Evolutionary conservation across 2,888 invertebrate genomes (phyloP).

Genomic region (Tanytarsus gracilentus): DNA sequence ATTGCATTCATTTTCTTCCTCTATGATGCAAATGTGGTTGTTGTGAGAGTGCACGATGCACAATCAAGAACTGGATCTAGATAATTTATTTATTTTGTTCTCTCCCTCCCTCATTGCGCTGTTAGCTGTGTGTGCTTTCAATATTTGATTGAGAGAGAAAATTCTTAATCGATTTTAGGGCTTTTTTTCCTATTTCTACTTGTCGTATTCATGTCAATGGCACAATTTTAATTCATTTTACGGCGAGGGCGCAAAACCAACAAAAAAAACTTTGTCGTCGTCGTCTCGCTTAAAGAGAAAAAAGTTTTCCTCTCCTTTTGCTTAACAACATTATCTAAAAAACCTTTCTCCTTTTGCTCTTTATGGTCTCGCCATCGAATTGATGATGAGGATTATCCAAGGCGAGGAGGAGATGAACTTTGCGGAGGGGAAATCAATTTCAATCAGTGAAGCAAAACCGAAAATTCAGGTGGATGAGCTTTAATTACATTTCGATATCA

Average conservation of each 20-base stretch:
- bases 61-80: background rate
- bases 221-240: slow-evolving; percentile 8
- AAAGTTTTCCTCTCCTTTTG: background rate
- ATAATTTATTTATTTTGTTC: too few species aligned
- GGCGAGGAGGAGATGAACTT: too few species aligned
- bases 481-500: slow-evolving; percentile 25
- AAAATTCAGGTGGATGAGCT: slow-evolving; percentile 19
- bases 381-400: background rate
- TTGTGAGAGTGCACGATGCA: background rate
- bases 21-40: slow-evolving; percentile 17
- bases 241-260: background rate
- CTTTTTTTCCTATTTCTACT: background rate
- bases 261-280: slow-evolving; percentile 2
- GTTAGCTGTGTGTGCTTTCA: too few species aligned
- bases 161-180: slow-evolving; percentile 20
- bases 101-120: too few species aligned
- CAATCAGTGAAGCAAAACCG: slow-evolving; percentile 1
- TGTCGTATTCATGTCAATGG: slow-evolving; percentile 13
- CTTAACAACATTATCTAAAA: too few species aligned
- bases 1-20: slow-evolving; percentile 5
- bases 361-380: background rate
- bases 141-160: background rate
- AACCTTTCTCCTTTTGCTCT: background rate
- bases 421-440: slow-evolving; percentile 17
- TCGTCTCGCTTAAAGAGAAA: background rate